Conservation (phyloP, 2,888 invertebrate genomes). For the Dryocosmus kuriphilus region DNA sequence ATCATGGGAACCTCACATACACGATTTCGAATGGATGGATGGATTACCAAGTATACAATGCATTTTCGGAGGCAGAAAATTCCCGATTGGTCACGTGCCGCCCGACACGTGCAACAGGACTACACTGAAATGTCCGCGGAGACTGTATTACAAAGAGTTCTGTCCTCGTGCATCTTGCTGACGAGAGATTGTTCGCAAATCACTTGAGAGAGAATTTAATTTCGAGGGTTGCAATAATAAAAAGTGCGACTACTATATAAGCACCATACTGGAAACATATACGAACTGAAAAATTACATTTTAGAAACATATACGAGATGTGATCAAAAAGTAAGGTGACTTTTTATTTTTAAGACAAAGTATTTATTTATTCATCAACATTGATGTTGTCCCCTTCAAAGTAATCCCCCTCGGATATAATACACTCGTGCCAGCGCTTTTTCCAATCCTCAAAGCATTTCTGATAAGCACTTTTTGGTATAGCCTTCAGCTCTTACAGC, state of each 20-base stretch:
- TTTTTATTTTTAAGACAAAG: too few relatives aligned
- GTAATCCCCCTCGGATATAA: too few relatives aligned
- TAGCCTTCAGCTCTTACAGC: too few relatives aligned
- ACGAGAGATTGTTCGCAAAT: conserved; percentile 29
- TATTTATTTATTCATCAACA: too few relatives aligned
- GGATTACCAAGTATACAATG: conserved; percentile 58
- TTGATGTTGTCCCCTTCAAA: too few relatives aligned
- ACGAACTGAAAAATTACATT: too few relatives aligned
- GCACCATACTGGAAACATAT: background rate
- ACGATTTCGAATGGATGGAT: conserved; percentile 48
- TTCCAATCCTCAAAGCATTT: too few relatives aligned
- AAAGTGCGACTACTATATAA: background rate
- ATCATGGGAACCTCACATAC: conserved; percentile 60
- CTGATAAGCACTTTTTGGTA: too few relatives aligned
- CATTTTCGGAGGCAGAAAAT: conserved; percentile 63
- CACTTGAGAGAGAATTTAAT: conserved; percentile 37
- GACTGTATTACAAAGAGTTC: conserved; percentile 26
- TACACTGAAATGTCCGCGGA: background rate
- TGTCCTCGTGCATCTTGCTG: conserved; percentile 12
- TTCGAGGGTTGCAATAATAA: conserved; percentile 12
- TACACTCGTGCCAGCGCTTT: too few relatives aligned
- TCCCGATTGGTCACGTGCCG: conserved; percentile 64
- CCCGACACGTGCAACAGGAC: conserved; percentile 53
- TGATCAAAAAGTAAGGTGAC: too few relatives aligned
- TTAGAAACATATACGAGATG: too few relatives aligned